Conservation (phyloP, 2,888 invertebrate genomes). For the Cephus runcator region DNA sequence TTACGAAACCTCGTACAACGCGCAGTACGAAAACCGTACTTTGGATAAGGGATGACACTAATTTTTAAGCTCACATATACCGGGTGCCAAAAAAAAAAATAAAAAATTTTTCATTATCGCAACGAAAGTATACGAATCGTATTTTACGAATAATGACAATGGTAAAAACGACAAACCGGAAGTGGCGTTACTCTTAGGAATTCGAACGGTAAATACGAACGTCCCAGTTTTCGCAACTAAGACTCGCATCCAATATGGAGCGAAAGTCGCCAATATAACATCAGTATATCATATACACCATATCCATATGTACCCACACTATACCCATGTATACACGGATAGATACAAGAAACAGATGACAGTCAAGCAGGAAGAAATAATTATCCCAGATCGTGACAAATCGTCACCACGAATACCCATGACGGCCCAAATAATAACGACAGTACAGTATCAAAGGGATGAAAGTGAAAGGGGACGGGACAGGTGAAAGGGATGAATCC, state of each 20-base stretch:
- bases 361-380: neutral
- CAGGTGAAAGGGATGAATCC: too few species aligned
- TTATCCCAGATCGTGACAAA: neutral
- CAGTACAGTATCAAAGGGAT: neutral
- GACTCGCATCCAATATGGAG: conserved; percentile 25
- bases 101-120: neutral
- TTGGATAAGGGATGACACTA: too few species aligned
- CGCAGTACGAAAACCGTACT: too few species aligned
- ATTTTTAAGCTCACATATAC: too few species aligned
- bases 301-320: neutral
- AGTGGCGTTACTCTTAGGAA: neutral
- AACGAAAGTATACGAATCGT: neutral
- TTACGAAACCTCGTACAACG: too few species aligned
- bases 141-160: neutral
- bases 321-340: neutral
- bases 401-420: neutral
- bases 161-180: neutral
- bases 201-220: conserved; percentile 11
- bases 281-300: neutral
- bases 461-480: too few species aligned
- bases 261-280: conserved; percentile 24
- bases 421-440: neutral
- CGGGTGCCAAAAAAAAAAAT: too few species aligned
- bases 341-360: neutral
- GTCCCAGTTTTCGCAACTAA: conserved; percentile 26